phyloP scores from a whole-genome alignment of 1,140 invertebrate genomes.

The Drusus annulatus region DNA sequence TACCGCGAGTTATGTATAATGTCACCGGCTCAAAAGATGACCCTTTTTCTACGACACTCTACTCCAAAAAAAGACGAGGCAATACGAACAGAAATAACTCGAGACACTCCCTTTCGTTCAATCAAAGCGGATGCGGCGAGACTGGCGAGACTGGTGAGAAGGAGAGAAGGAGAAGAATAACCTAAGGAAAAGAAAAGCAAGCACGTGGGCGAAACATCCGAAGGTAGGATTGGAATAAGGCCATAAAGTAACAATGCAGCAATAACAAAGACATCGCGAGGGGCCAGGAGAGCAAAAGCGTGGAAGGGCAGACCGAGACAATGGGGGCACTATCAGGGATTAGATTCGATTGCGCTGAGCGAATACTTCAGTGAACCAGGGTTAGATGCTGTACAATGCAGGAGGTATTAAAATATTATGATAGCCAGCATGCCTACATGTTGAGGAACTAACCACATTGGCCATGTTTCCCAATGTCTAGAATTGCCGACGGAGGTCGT shows the following conservation, averaged over 20 bases:
- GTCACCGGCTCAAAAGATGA: not conserved
- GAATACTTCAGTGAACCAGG: not conserved
- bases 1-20: conserved; percentile 38
- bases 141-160: not conserved
- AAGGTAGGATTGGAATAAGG: conserved; percentile 28
- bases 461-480: too few relatives aligned
- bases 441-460: too few relatives aligned
- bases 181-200: conserved; percentile 24
- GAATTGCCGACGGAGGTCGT: too few relatives aligned
- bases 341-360: not conserved
- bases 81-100: conserved; percentile 30
- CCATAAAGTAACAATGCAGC: conserved; percentile 39
- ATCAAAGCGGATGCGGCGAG: conserved; percentile 25
- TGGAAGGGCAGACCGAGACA: too few relatives aligned
- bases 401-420: too few relatives aligned
- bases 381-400: too few relatives aligned
- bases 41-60: conserved; percentile 23
- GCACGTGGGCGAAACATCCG: conserved; percentile 41
- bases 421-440: too few relatives aligned
- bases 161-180: not conserved
- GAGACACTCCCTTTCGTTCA: conserved; percentile 38
- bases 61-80: conserved; percentile 6
- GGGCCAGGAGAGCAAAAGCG: not conserved
- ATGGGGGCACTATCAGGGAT: conserved; percentile 6
- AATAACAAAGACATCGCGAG: conserved; percentile 36